These are phyloP conservation scores for Erithacus rubecula DNA, from an alignment of 2,797 vertebrate genomes.

Conservation along the genomic window DNA sequence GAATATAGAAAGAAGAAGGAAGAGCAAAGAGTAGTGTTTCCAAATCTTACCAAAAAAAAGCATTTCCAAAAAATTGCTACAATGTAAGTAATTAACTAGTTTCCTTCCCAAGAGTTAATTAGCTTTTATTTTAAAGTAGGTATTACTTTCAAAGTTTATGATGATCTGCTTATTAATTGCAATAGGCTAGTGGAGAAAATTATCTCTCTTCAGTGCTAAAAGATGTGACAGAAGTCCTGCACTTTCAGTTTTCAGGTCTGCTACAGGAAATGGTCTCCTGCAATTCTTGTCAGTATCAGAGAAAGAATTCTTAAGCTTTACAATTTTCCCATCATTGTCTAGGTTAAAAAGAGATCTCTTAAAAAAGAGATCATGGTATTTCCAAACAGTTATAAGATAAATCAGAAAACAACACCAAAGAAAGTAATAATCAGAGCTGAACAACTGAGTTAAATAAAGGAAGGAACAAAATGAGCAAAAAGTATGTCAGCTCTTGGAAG, in stretches of 20 bases:
- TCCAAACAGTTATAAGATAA: not conserved
- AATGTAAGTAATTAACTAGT: not conserved
- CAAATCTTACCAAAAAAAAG: not conserved
- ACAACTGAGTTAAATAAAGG: not conserved
- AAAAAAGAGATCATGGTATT: not conserved
- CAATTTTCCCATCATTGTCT: not conserved
- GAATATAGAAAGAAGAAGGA: not conserved
- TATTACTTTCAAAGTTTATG: not conserved
- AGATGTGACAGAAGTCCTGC: not conserved
- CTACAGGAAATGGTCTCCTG: not conserved
- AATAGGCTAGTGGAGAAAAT: not conserved
- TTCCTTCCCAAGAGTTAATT: not conserved
- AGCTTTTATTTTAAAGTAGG: not conserved
- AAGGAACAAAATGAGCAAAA: not conserved
- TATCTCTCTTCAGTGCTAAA: not conserved
- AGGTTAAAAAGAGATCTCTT: not conserved
- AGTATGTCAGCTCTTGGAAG: not conserved
- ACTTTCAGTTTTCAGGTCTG: not conserved
- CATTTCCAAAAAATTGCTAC: not conserved
- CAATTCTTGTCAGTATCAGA: not conserved
- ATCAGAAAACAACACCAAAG: not conserved
- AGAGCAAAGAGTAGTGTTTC: not conserved
- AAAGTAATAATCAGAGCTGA: not conserved
- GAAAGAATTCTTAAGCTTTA: not conserved
- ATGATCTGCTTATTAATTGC: not conserved